Evolutionary conservation across 2,888 invertebrate genomes (phyloP), one percentile per base, ranked within the genome.

Genomic region (Argyra leucocephala): DNA sequence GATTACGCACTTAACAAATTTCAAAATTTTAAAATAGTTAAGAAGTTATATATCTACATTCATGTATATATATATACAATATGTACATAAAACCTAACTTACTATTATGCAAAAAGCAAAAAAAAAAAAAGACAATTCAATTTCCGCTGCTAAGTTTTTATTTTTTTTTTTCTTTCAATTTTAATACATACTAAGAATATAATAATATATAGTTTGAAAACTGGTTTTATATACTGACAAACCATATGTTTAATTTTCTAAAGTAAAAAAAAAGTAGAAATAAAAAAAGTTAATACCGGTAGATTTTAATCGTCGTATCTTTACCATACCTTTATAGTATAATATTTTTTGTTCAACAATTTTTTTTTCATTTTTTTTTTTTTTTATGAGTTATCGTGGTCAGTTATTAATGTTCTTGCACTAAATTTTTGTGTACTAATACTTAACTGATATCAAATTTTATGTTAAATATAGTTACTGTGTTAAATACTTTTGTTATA

Each of bases 61-160:
- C 1, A 6, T 31, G 9, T 31, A 31, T 31, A 31, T 31, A 31
- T 4, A 31, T 31, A 31, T 31, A 31, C 12, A 31, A 26, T 26
- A 9, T 26, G 9, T 26, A 26, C 9, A 26, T 26, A 31, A 31
- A 31, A 31, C 7, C 31, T 26, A 31, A 31, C 31, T 26, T 9
- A 6, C 9, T 10, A 31, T 1, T 31, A 31, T 26, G 26, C 12
- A 31, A 31, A 31, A 31, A 2, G 12, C 7, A 31, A 31, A 58
- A 57, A 57, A 57, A 57, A 57, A 57, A 57, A n/a, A 22, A 58
- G 22, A 58, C 22, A 58, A 22, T 22, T 58, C 21, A 58, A 58
- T 58, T 58, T 58, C 22, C 58, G 48, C 10, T 31, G 31, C 5
- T 31, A 10, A 7, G 5, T 31, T 48, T 18, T 18, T 5, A 48